Conservation (phyloP, 2,797 vertebrate genomes). For the Oreochromis grahami region DNA sequence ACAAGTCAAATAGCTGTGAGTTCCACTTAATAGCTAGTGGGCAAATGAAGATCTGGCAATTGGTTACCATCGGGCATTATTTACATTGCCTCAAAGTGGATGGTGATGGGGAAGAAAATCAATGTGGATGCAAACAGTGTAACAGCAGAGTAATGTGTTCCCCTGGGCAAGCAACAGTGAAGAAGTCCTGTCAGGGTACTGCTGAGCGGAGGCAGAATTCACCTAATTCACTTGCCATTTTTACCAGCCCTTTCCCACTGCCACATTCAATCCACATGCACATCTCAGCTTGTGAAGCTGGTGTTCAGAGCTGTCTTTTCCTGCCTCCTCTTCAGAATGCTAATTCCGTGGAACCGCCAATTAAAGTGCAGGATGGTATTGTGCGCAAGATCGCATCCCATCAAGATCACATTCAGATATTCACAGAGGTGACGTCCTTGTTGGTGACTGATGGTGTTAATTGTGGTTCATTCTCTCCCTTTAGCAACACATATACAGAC, state of each 20-base stretch:
- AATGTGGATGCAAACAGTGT: constrained; percentile 58
- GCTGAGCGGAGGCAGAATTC: constrained; percentile 4
- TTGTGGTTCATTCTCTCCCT: not conserved
- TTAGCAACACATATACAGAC: not conserved
- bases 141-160: constrained; percentile 55
- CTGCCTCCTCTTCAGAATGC: constrained; percentile 16
- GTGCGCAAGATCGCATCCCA: not conserved
- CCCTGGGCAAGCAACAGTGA: constrained; percentile 19
- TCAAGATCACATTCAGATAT: not conserved
- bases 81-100: constrained; percentile 61
- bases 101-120: constrained; percentile 55
- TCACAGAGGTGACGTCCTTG: not conserved
- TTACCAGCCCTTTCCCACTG: constrained; percentile 16
- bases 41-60: constrained; percentile 46
- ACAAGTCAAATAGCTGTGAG: constrained; percentile 56
- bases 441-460: constrained; percentile 20
- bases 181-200: constrained; percentile 28
- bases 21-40: constrained; percentile 46
- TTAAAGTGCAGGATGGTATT: constrained; percentile 2
- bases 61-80: constrained; percentile 45
- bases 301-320: constrained; percentile 22
- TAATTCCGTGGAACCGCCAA: constrained; percentile 13
- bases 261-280: constrained; percentile 37
- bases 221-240: constrained; percentile 5
- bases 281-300: constrained; percentile 14